Conservation (phyloP, 2,113 vertebrate species). For the Strix uralensis region DNA sequence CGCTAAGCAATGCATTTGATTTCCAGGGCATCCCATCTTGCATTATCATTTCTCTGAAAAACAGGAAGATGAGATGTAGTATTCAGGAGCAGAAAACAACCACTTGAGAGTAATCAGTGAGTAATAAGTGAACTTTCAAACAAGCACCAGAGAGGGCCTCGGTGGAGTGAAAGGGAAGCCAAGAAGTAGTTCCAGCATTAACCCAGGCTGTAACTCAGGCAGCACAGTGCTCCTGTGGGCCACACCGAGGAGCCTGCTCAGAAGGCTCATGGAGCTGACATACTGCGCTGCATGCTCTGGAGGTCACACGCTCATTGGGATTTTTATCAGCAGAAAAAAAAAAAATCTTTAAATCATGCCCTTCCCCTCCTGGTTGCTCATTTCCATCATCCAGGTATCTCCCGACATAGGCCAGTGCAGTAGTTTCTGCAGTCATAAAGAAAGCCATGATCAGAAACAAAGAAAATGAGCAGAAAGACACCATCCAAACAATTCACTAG, state of each 20-base stretch:
- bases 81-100: not conserved
- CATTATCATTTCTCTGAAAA: not conserved
- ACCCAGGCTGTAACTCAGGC: not conserved
- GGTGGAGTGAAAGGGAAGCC: not conserved
- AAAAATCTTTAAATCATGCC: not conserved
- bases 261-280: not conserved
- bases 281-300: not conserved
- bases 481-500: not conserved
- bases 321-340: not conserved
- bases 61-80: not conserved
- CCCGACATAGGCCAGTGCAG: not conserved
- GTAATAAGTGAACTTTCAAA: not conserved
- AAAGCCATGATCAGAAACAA: not conserved
- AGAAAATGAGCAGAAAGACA: not conserved
- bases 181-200: not conserved
- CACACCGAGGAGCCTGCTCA: fast-evolving
- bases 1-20: not conserved
- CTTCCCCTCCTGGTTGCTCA: not conserved
- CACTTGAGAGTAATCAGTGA: not conserved
- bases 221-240: not conserved
- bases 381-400: not conserved
- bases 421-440: not conserved
- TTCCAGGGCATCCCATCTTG: not conserved
- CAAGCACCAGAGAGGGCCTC: not conserved
- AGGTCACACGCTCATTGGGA: not conserved